These are phyloP conservation scores for Athrips mouffetella DNA, from an alignment of 2,888 invertebrate genomes.

Conservation along the genomic window DNA sequence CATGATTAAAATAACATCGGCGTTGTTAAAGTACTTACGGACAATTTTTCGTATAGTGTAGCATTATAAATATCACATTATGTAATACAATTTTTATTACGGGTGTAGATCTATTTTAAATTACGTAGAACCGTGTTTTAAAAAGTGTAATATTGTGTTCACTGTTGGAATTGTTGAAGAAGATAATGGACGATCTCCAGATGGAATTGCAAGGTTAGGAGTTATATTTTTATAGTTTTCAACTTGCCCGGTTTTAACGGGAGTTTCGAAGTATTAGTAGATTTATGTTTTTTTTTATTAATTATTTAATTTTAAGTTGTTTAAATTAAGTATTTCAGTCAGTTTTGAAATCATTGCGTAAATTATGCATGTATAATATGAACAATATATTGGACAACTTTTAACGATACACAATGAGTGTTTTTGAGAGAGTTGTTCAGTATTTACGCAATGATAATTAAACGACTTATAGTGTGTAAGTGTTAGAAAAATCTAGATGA, in stretches of 20 bases:
- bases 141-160: constrained; percentile 71
- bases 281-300: constrained; percentile 45
- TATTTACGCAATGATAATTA: constrained; percentile 39
- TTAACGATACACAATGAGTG: too few species aligned
- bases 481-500: constrained; percentile 53
- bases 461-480: constrained; percentile 57
- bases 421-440: constrained; percentile 47
- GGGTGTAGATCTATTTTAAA: constrained; percentile 72
- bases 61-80: constrained; percentile 47
- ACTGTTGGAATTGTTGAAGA: constrained; percentile 56
- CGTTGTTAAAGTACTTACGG: constrained; percentile 21
- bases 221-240: constrained; percentile 48
- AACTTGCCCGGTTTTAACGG: constrained; percentile 70
- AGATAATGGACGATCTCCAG: constrained; percentile 52
- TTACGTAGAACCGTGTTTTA: constrained; percentile 58
- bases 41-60: constrained; percentile 34
- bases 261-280: constrained; percentile 71
- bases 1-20: too few species aligned
- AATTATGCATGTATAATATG: too few species aligned
- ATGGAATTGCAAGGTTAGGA: constrained; percentile 54
- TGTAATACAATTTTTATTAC: constrained; percentile 63
- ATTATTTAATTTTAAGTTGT: constrained; percentile 31
- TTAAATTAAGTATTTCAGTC: constrained; percentile 22
- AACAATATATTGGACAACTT: too few species aligned
- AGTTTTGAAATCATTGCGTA: too few species aligned